Evolutionary conservation across 2,113 vertebrate genomes (phyloP).

Genomic region (Trachemys scripta): DNA sequence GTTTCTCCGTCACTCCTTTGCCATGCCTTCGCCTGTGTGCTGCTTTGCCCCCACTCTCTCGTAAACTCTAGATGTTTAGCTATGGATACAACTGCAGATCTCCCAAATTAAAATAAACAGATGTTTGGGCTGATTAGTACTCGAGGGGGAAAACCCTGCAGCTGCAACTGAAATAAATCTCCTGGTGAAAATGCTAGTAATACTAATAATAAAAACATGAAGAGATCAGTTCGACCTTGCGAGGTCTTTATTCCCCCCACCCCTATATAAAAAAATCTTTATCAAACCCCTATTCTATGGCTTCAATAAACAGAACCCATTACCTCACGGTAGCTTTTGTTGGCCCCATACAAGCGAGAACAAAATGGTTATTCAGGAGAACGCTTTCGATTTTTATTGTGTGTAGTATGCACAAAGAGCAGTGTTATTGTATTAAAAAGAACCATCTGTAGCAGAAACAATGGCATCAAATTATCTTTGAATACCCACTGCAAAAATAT

Average conservation of each 20-base stretch:
- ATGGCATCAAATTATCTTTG: conserved; percentile 99
- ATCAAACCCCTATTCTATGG: conserved; percentile 98
- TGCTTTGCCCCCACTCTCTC: neutral
- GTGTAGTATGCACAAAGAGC: conserved; percentile 99
- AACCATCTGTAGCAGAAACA: conserved; percentile 99
- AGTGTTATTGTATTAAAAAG: conserved; percentile 99
- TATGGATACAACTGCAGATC: conserved; percentile 61
- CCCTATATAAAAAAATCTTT: conserved; percentile 92
- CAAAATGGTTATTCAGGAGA: conserved; percentile 99
- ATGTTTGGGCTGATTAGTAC: conserved; percentile 79
- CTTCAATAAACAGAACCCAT: conserved; percentile 99
- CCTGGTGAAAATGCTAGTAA: conserved; percentile 81
- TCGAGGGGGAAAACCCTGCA: conserved; percentile 69
- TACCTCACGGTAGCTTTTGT: conserved; percentile 99
- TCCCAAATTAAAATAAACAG: conserved; percentile 76
- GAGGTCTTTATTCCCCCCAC: conserved; percentile 83
- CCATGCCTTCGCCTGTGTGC: neutral
- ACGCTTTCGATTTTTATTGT: conserved; percentile 99
- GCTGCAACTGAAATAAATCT: conserved; percentile 80
- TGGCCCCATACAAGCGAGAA: conserved; percentile 99
- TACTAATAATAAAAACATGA: conserved; percentile 70
- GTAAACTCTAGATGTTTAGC: neutral
- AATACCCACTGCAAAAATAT: conserved; percentile 99
- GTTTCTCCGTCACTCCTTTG: neutral
- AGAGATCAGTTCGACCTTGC: conserved; percentile 90